Evolutionary conservation across 2,888 invertebrate species (phyloP).

Genomic region (Macrostomum cliftonense): DNA sequence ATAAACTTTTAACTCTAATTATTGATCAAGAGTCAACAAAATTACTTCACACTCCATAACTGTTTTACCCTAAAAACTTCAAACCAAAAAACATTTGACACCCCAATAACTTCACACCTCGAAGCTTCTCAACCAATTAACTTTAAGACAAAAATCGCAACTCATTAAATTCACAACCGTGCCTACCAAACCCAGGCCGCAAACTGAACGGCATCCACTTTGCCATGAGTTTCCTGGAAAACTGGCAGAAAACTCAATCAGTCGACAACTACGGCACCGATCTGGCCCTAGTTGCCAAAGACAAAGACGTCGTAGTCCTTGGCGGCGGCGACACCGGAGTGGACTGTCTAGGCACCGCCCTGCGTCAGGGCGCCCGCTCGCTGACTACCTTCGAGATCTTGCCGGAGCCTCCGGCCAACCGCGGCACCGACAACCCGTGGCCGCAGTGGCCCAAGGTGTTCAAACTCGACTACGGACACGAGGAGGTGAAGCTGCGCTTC

Average conservation of each 20-base stretch:
- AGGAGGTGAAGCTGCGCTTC: conserved; percentile 66
- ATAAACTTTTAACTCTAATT: too few relatives aligned
- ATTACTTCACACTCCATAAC: too few relatives aligned
- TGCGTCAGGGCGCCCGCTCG: conserved; percentile 72
- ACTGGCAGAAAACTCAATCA: conserved; percentile 50
- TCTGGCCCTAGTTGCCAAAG: conserved; percentile 51
- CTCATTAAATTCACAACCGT: too few relatives aligned
- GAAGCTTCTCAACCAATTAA: too few relatives aligned
- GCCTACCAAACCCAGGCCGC: conserved; percentile 44
- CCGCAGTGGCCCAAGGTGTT: conserved; percentile 92
- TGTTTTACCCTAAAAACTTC: too few relatives aligned
- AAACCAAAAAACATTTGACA: too few relatives aligned
- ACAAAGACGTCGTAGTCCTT: conserved; percentile 79
- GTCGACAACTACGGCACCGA: conserved; percentile 55
- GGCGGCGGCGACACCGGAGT: conserved; percentile 72
- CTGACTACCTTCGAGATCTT: conserved; percentile 92
- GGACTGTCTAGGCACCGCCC: conserved; percentile 91
- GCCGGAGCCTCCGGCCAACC: conserved; percentile 61
- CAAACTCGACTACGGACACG: conserved; percentile 91
- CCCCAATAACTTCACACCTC: too few relatives aligned
- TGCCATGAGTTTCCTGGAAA: conserved; percentile 90
- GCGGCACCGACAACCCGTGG: conserved; percentile 85
- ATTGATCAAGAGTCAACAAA: too few relatives aligned
- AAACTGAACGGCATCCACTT: conserved; percentile 79
- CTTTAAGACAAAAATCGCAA: too few relatives aligned